Conservation (phyloP, 1,140 invertebrate genomes). For the Drosophila santomea region DNA sequence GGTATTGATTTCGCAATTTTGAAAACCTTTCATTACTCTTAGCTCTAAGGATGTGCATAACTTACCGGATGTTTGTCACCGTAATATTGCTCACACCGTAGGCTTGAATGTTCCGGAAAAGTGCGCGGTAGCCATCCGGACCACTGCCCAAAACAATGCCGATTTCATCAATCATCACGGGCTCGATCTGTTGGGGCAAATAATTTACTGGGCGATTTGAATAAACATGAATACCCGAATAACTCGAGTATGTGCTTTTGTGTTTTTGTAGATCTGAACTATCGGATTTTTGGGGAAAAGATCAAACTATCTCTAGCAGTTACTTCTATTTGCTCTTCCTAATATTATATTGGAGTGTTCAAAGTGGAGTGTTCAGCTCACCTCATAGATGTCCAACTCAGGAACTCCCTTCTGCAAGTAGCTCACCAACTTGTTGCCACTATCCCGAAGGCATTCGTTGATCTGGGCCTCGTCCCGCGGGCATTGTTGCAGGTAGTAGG, state of each 20-base stretch:
- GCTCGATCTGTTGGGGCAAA: conserved; percentile 86
- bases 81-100: conserved; percentile 91
- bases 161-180: conserved; percentile 91
- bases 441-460: conserved; percentile 89
- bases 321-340: no score
- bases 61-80: conserved; percentile 90
- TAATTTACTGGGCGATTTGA: neutral
- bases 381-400: conserved; percentile 88
- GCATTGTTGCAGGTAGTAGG: conserved; percentile 89
- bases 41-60: neutral
- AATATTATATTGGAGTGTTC: no score
- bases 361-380: conserved; percentile 39
- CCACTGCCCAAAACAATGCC: conserved; percentile 91
- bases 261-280: no score
- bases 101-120: conserved; percentile 91
- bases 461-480: conserved; percentile 88
- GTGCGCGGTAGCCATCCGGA: conserved; percentile 91
- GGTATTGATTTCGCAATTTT: no score
- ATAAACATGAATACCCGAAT: no score
- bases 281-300: no score
- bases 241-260: no score
- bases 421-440: conserved; percentile 89
- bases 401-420: conserved; percentile 89
- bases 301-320: neutral
- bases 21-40: neutral